Evolutionary conservation across 2,113 vertebrate genomes (phyloP), one percentile per base, ranked within the genome.

Genomic region (Atherinomorus stipes): DNA sequence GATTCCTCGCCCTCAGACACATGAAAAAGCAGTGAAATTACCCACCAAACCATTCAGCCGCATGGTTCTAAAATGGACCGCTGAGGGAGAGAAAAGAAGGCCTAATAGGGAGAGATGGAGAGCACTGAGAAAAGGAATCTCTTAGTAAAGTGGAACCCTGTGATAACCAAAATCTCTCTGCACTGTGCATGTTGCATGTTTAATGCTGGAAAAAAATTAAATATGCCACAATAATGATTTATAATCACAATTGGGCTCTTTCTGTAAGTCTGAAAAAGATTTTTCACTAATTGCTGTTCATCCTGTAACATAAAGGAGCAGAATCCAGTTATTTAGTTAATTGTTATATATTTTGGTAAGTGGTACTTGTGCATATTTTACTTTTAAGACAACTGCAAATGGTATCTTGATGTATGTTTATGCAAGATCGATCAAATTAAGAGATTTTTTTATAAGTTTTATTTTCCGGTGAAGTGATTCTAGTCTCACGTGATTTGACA

Each of bases 1-100:
- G 90, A 92, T 90, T 91, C 88, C 80, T 87, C 87, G 47, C 86
- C 88, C 83, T 87, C 81, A 74, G 64, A 90, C 89, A 92, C 91
- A 92, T 93, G 92, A 93, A 94, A 92, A 93, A 87, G 78, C 83
- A 86, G 78, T 44, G 76, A 92, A 94, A 94, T 93, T 93, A 92
- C 76, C 88, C 84, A 90, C 84, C 84, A 89, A 87, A 85, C 86
- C 84, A 78, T 83, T 88, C 87, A 88, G 83, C 78, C 25, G 42
- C 76, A 52, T 85, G 83, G 77, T 72, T 91, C 81, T 92, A 89
- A 91, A 91, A 90, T 81, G 89, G 90, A 91, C 88, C 74, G 64
- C 85, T 83, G 83, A 85, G 85, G 78, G 86, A 83, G 53, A 71
- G 59, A 47, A 57, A 74, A 71, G 78, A 73, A 79, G 85, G 76